Evolutionary conservation across 2,113 vertebrate species (phyloP).

Genomic region (Monarcha castaneiventris): DNA sequence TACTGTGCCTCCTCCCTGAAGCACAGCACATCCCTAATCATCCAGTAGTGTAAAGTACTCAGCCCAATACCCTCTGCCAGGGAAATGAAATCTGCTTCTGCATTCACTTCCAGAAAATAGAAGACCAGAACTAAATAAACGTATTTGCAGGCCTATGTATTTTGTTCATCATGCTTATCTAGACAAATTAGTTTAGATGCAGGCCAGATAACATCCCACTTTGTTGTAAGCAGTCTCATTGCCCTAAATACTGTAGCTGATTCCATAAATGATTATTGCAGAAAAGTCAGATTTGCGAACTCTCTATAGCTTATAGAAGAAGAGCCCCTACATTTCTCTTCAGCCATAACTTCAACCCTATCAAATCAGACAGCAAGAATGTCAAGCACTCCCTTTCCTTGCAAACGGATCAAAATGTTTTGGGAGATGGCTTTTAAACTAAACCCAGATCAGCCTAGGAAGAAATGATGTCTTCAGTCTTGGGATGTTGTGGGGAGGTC

Average conservation of each 20-base stretch:
- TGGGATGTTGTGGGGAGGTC: neutral
- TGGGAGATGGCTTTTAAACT: neutral
- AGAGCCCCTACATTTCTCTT: neutral
- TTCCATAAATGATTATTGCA: neutral
- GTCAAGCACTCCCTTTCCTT: neutral
- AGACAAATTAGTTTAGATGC: conserved; percentile 21
- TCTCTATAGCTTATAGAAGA: neutral
- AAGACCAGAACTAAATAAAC: neutral
- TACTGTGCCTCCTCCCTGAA: neutral
- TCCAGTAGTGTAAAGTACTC: neutral
- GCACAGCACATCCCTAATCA: neutral
- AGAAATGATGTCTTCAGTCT: neutral
- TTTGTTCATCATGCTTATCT: neutral
- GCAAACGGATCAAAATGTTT: neutral
- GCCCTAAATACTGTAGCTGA: neutral
- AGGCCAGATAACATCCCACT: neutral
- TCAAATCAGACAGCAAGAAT: neutral
- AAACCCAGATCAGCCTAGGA: neutral
- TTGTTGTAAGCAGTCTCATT: neutral
- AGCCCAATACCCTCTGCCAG: neutral
- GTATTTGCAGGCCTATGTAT: neutral
- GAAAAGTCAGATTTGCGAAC: neutral
- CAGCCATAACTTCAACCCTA: neutral
- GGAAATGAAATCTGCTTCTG: neutral
- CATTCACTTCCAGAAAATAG: neutral